Evolutionary conservation across 30 jellyfish, hydroid and myxozoan genomes (phyloP), one percentile per base, ranked within the genome.

Genomic region (Clytia hemisphaerica): DNA sequence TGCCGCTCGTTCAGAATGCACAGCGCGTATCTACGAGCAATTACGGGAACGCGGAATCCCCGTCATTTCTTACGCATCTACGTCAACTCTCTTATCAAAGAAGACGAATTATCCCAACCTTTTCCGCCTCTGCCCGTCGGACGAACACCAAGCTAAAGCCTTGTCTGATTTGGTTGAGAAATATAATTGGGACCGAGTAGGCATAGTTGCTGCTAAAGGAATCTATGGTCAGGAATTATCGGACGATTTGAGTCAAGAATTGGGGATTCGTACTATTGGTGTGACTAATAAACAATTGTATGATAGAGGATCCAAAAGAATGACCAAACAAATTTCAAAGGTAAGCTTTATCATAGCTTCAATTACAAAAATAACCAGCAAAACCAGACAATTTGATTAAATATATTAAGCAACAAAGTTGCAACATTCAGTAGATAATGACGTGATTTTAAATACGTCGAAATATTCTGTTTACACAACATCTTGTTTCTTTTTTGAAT

Each of bases 71-170:
- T 88, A 79, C 61, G 84, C 95, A 5, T 76, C 97, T 45, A 75
- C 97, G 9, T 54, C 97, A 33, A 2, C 83, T 4, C 68, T 49
- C 34, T 60, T 88, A 19, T 75, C 94, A 21, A 62, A 79, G 45
- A 88, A 88, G 45, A 67, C 78, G 58, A 31, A n/a, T 53, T 80
- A 63, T 58, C 97, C 94, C 1, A 72, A 78, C 44, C 68, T 88
- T 9, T 88, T 88, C 65, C 88, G 97, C n/a, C 72, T 80, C 2
- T 79, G 94, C 58, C 91, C 97, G 4, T 64, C 93, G 24, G 82
- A 80, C 57, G 30, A 58, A 1, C 38, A 75, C 21, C 97, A 88
- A 35, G 78, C 90, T 25, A 45, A 29, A 24, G 97, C 97, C 0
- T 38, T 88, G 57, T 26, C 79, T 40, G 77, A 60, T 30, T 65